phyloP scores from a whole-genome alignment of 2,888 invertebrate genomes.

The Deilephila elpenor region DNA sequence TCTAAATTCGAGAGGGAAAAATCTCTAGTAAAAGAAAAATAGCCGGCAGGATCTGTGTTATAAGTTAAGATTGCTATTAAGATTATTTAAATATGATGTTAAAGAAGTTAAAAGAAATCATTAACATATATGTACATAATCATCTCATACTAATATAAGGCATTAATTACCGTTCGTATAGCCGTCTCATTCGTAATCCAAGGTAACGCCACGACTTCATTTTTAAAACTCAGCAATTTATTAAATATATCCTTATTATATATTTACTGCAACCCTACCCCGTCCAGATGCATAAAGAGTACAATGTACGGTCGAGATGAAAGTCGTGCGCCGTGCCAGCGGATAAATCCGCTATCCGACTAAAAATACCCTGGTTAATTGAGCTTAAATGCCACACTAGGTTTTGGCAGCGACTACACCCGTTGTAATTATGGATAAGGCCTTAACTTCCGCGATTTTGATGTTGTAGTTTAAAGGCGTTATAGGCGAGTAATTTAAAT shows the following conservation, averaged over 20 bases:
- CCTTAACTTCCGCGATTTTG: neutral
- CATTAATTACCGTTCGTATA: too few relatives aligned
- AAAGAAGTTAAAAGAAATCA: too few relatives aligned
- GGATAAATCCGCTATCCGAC: neutral
- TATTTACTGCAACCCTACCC: neutral
- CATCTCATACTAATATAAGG: too few relatives aligned
- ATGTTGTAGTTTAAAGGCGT: too few relatives aligned
- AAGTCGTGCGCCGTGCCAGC: slow-evolving; percentile 12
- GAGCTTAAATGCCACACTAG: slow-evolving; percentile 15
- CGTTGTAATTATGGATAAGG: neutral
- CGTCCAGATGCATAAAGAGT: neutral
- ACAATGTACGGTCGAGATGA: slow-evolving; percentile 10
- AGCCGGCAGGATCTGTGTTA: too few relatives aligned
- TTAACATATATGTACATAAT: too few relatives aligned
- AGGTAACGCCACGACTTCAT: neutral
- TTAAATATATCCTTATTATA: too few relatives aligned
- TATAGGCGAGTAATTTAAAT: too few relatives aligned
- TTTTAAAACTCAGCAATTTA: neutral
- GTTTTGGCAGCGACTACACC: neutral
- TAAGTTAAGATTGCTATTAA: too few relatives aligned
- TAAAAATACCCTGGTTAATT: neutral
- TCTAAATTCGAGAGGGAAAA: neutral
- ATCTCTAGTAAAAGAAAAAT: too few relatives aligned
- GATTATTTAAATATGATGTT: too few relatives aligned
- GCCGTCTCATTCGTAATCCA: neutral